Evolutionary conservation across 1,140 invertebrate species (phyloP).

Genomic region (Brachionus rotundiformis): DNA sequence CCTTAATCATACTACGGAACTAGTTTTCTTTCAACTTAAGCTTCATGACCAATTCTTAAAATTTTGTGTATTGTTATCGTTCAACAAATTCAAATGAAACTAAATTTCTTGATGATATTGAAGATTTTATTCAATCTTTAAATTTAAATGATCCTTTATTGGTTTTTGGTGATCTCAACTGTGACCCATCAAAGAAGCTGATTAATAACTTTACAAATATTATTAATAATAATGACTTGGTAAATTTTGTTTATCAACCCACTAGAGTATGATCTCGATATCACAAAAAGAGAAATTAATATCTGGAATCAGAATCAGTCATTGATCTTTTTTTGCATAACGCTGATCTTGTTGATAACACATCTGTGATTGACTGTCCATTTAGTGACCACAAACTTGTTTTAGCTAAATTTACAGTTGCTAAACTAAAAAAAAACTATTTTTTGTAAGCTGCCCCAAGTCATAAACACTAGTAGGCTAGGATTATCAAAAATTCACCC

Average conservation of each 20-base stretch:
- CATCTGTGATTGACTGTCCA: not conserved
- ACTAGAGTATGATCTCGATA: not conserved
- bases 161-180: too few species aligned
- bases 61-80: not conserved
- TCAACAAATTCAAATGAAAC: not conserved
- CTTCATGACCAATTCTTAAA: not conserved
- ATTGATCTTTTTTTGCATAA: constrained; percentile 13
- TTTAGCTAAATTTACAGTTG: not conserved
- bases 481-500: not conserved
- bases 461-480: not conserved
- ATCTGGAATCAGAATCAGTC: not conserved
- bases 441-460: not conserved
- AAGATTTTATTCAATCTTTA: too few species aligned
- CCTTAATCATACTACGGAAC: not conserved
- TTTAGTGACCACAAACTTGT: not conserved
- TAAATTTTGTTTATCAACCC: not conserved
- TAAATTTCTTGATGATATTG: not conserved
- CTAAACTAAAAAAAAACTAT: not conserved
- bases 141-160: too few species aligned
- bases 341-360: not conserved
- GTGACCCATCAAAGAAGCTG: too few species aligned
- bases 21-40: not conserved
- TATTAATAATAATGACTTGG: not conserved
- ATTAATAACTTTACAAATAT: not conserved
- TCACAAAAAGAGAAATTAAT: not conserved